These are phyloP conservation scores for Belgica antarctica DNA, from an alignment of 2,888 invertebrate species.

Conservation along the genomic window DNA sequence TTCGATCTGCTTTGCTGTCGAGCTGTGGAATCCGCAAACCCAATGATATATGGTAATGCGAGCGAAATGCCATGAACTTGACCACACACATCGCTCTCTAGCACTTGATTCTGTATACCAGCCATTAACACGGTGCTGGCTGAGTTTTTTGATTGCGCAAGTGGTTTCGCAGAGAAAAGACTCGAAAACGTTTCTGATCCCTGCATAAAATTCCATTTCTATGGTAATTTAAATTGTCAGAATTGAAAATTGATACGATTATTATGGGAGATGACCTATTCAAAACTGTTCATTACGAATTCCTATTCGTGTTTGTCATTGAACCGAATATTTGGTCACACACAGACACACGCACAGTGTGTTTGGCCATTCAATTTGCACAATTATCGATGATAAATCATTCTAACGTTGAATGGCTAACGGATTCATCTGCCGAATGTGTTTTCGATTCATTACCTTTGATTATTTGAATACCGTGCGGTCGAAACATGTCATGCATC, in stretches of 20 bases:
- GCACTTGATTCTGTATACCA: not conserved
- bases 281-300: not conserved
- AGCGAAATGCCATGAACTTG: conserved; percentile 21
- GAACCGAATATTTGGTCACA: not conserved
- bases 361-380: not conserved
- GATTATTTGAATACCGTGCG: conserved; percentile 3
- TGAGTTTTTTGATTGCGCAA: no score
- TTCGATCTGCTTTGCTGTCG: no score
- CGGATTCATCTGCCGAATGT: not conserved
- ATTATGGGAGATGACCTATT: not conserved
- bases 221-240: conserved; percentile 1
- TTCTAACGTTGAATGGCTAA: not conserved
- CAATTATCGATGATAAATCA: conserved; percentile 22
- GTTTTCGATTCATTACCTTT: conserved; percentile 24
- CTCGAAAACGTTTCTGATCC: no score
- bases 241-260: not conserved
- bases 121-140: not conserved
- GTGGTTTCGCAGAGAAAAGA: no score
- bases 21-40: not conserved
- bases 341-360: no score
- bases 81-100: conserved; percentile 6
- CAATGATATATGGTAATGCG: conserved; percentile 18
- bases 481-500: not conserved
- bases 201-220: no score
- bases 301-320: not conserved